Conservation (phyloP, 1,140 invertebrate species). For the Dryas iulia region DNA sequence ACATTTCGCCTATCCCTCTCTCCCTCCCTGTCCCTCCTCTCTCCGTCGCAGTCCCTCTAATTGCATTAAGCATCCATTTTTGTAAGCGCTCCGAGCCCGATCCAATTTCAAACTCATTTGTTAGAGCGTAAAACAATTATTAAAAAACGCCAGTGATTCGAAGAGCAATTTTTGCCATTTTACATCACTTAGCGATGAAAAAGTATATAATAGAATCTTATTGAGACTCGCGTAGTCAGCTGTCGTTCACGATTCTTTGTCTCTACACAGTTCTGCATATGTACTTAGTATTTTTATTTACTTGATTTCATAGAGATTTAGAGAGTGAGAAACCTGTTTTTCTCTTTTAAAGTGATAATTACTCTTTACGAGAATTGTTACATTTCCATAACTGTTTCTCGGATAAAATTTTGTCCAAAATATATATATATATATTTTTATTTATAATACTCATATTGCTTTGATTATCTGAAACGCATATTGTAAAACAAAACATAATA, state of each 20-base stretch:
- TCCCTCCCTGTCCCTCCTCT: conserved; percentile 32
- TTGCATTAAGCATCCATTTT: conserved; percentile 77
- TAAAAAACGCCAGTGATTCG: conserved; percentile 78
- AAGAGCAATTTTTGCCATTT: conserved; percentile 43
- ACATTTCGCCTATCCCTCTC: conserved; percentile 8
- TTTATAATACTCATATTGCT: too few species aligned
- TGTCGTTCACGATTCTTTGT: not conserved
- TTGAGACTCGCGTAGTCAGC: not conserved
- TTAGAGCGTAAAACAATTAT: conserved; percentile 79
- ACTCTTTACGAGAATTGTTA: too few species aligned
- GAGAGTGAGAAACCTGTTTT: too few species aligned
- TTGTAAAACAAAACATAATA: too few species aligned
- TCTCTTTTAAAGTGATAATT: too few species aligned
- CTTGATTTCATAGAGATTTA: too few species aligned
- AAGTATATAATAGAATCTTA: conserved; percentile 9
- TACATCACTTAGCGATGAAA: conserved; percentile 47
- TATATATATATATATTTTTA: too few species aligned
- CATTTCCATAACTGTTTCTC: too few species aligned
- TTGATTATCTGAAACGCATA: too few species aligned
- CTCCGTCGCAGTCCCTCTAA: conserved; percentile 59
- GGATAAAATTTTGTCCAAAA: too few species aligned
- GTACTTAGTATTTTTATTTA: too few species aligned
- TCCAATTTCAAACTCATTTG: conserved; percentile 79
- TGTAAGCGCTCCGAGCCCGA: conserved; percentile 75
- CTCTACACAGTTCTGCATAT: too few species aligned